Evolutionary conservation across 1,140 invertebrate species (phyloP), one percentile per base, ranked within the genome.

Genomic region (Maconellicoccus hirsutus): DNA sequence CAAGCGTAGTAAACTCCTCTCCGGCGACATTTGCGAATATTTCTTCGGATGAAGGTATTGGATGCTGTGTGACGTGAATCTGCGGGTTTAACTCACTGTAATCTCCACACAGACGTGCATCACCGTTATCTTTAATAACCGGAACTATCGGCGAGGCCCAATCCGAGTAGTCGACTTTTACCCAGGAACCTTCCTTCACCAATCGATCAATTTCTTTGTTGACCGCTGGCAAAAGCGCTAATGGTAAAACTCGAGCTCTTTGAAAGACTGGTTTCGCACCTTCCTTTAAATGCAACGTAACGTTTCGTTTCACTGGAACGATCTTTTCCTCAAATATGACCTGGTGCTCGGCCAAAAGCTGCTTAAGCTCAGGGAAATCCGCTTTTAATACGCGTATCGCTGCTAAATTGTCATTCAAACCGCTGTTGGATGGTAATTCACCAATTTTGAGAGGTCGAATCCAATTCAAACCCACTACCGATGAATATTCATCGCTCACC

Each of bases 71-170:
- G 25, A 74, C 63, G 26, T 73, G 14, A n/a, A 79, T 73, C 29
- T 74, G 70, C 61, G 73, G 75, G 74, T 82, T 83, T 3, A 82
- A 70, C 7, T 76, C 74, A 70, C 80, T 80, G 76, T 80, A 84
- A 76, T 85, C 82, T 0, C 76, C 78, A 74, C 82, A 83, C 21
- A 84, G 75, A 25, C 83, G 71, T 19, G 80, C 72, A 22, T 75
- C 73, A 10, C 79, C 79, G 73, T 83, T 76, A 1, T 76, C 63
- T 72, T 84, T 84, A n/a, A 76, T 33, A 0, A 83, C 79, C 0
- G 79, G 74, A 0, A 85, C 82, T 4, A 84, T 73, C 0, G 81
- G 82, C 4, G 82, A 78, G 1, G 79, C 81, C 83, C 82, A 84
- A 52, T 81, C 77, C n/a, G 77, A 78, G 72, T 73, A 71, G 69